Base-by-base conservation (phyloP, 53 echinoderm and acorn worm species). In the Luidia sarsii region DNA sequence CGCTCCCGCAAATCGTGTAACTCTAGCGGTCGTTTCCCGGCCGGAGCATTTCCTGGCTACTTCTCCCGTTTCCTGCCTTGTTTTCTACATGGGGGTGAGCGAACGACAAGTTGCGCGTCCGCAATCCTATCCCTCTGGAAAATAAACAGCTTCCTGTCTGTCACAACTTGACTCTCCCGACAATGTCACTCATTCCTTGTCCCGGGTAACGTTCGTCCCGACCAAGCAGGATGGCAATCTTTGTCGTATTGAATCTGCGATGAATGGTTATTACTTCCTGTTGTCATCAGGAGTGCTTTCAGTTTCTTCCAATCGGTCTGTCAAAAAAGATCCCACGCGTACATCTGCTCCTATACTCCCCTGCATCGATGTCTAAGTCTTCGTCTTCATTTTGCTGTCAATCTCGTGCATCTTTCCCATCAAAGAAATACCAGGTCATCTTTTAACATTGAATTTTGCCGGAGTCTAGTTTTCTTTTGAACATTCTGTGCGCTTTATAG, bases 141-240 rank as follows among this genome's bases (percentile, higher is more conserved):
- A 77, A 77, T 77, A 77, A 77, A 77, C 56, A 77, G 77, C 77
- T 77, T 77, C 77, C 77, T 77, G 77, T 16, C 60, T 61, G 62
- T 60, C 77, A 77, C 43, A 69, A 2, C 38, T 22, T 19, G 50
- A 14, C 15, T 45, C n/a, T n/a, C 29, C 27, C 61, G 74, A 74
- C 74, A 57, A 10, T 60, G 77, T 77, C 77, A 77, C 60, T 77
- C 77, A 60, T n/a, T n/a, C n/a, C n/a, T n/a, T n/a, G n/a, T n/a
- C n/a, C n/a, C n/a, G n/a, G n/a, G n/a, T n/a, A n/a, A n/a, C n/a
- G n/a, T n/a, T n/a, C n/a, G n/a, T n/a, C n/a, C n/a, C 15, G 22
- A 39, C 22, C 29, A 32, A 8, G 19, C 28, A n/a, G 8, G 23
- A 18, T 56, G 13, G 22, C 18, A 21, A 56, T 56, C 20, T 56